A percentile compares a stretch with the other conserved stretches of the same genome.
These are phyloP conservation scores for Drosophila carrolli DNA, from an alignment of 1,140 invertebrate genomes.

Conservation along the genomic window DNA sequence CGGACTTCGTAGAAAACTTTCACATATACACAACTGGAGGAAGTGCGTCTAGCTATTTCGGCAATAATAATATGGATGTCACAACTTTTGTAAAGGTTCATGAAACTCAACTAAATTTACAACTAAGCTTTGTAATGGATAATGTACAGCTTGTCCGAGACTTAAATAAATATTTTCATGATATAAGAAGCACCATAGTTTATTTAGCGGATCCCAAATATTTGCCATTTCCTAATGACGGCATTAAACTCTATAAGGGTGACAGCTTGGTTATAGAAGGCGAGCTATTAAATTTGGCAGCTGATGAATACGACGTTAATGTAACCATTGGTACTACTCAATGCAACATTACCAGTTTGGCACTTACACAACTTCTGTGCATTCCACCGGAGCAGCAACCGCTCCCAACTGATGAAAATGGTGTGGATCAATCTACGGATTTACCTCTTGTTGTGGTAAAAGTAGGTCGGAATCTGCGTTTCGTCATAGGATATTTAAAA, in stretches of 20 bases:
- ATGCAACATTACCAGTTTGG: conserved; percentile 97
- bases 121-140: conserved; percentile 98
- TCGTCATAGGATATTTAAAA: conserved; percentile 93
- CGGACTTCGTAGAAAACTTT: conserved; percentile 38
- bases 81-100: conserved; percentile 74
- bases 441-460: conserved; percentile 95
- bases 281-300: conserved; percentile 95
- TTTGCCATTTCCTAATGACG: conserved; percentile 92
- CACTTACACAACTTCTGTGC: conserved; percentile 94
- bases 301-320: conserved; percentile 96
- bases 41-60: conserved; percentile 37
- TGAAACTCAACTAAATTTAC: conserved; percentile 88
- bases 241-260: conserved; percentile 95
- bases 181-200: conserved; percentile 90
- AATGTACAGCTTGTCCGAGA: conserved; percentile 95
- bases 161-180: conserved; percentile 94
- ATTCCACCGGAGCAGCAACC: conserved; percentile 94
- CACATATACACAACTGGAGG: conserved; percentile 52
- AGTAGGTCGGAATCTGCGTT: conserved; percentile 94
- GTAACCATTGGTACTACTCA: conserved; percentile 95
- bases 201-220: conserved; percentile 97
- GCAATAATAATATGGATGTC: conserved; percentile 51
- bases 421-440: conserved; percentile 89
- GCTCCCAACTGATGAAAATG: conserved; percentile 93
- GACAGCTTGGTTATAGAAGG: conserved; percentile 98